A percentile compares a stretch with the other conserved stretches of the same genome.
These are phyloP conservation scores for Deilephila porcellus DNA, from an alignment of 2,888 invertebrate genomes.

Conservation along the genomic window DNA sequence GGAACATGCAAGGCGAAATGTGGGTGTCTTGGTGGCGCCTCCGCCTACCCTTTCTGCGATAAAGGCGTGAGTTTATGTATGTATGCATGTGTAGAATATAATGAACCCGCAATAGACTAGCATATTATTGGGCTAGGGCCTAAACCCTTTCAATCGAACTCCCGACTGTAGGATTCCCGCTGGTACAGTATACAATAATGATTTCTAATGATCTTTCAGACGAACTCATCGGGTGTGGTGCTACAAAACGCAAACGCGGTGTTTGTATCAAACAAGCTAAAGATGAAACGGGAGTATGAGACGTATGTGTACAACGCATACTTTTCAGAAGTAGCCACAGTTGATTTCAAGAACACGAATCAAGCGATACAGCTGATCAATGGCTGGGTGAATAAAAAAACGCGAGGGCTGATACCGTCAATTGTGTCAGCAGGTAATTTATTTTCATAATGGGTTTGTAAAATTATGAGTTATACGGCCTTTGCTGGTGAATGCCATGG, in stretches of 20 bases:
- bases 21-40: too few relatives aligned
- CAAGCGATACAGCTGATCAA: conserved; percentile 81
- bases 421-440: conserved; percentile 82
- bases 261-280: conserved; percentile 74
- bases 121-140: too few relatives aligned
- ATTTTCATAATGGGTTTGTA: not conserved
- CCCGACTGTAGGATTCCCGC: too few relatives aligned
- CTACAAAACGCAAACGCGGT: conserved; percentile 79
- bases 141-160: too few relatives aligned
- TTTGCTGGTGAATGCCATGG: too few relatives aligned
- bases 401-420: conserved; percentile 82
- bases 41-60: too few relatives aligned
- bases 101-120: too few relatives aligned
- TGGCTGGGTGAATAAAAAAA: conserved; percentile 84
- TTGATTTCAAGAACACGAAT: conserved; percentile 80
- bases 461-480: not conserved
- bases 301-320: conserved; percentile 76
- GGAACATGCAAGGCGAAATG: too few relatives aligned
- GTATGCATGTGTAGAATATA: too few relatives aligned
- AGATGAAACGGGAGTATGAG: conserved; percentile 72
- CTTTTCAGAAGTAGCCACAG: conserved; percentile 69
- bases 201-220: conserved; percentile 52
- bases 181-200: too few relatives aligned
- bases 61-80: too few relatives aligned
- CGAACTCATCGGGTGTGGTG: conserved; percentile 54